Evolutionary conservation across 2,797 vertebrate genomes (phyloP), one percentile per base, ranked within the genome.

Genomic region (Pristis pectinata): DNA sequence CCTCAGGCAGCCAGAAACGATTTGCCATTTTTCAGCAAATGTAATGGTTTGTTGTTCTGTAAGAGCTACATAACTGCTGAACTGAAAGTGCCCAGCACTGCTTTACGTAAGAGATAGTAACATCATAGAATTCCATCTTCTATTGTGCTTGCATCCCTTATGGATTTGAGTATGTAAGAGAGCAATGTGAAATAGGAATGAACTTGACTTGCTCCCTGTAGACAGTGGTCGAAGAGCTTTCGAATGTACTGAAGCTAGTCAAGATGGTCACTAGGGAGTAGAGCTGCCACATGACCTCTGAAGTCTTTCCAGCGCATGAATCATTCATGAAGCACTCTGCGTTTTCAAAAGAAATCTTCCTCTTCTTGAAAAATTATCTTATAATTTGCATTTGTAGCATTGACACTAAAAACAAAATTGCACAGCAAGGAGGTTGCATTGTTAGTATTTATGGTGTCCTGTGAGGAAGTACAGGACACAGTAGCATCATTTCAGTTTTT

Each of bases 181-280:
- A 19, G n/a, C 87, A 67, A 41, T 27, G 87, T 41, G 37, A 91
- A 67, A 67, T 91, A 41, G 61, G 61, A 41, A 67, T 41, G 87
- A 91, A 41, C 59, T 41, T 67, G n/a, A 11, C 59, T 67, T 67
- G 87, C n/a, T 67, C 87, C 37, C 61, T 24, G 59, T 67, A 37
- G 87, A 91, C 87, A 91, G n/a, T 91, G 87, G 87, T 27, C 87
- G n/a, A 91, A 91, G 87, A 67, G 87, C 61, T 91, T 91, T 67
- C 5, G 61, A 91, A 91, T 67, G 67, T 94, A 53, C 30, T 76
- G 92, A 56, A 76, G 49, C 34, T 49, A 53, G 24, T 94, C 27
- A 94, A 74, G 53, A 74, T 7, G 70, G 27, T 56, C 70, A n/a
- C 70, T n/a, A 2, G 70, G 70, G 70, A 76, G 1, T 8, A 53